phyloP scores from a whole-genome alignment of 2,888 invertebrate species.

The Melikaiella ostensackeni region DNA sequence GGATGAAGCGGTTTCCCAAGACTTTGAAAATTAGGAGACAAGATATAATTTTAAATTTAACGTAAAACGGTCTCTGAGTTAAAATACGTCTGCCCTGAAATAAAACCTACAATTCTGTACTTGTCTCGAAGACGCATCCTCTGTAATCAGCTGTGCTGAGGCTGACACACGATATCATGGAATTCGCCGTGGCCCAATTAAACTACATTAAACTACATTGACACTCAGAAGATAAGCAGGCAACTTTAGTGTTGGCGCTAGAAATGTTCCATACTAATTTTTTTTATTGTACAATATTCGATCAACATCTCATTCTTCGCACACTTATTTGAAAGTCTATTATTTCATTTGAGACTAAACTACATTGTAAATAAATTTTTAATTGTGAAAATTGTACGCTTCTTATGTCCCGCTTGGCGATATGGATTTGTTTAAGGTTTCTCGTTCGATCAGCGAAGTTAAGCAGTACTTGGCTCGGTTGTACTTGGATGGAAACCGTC shows the following conservation, averaged over 20 bases:
- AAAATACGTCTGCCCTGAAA: slow-evolving; percentile 29
- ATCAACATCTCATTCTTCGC: not conserved
- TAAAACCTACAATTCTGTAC: slow-evolving; percentile 40
- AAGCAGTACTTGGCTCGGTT: too few species aligned
- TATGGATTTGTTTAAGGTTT: too few species aligned
- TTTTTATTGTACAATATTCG: not conserved
- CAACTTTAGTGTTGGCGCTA: not conserved
- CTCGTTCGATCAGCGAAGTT: too few species aligned
- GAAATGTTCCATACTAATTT: slow-evolving; percentile 4
- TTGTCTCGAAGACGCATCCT: slow-evolving; percentile 37
- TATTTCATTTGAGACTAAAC: too few species aligned
- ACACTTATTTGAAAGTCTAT: too few species aligned
- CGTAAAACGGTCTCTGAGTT: slow-evolving; percentile 26
- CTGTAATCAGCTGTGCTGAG: slow-evolving; percentile 30
- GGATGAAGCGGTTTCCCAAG: slow-evolving; percentile 22
- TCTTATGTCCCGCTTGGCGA: too few species aligned
- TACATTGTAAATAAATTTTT: too few species aligned
- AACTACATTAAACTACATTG: slow-evolving; percentile 37
- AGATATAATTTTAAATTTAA: slow-evolving; percentile 36
- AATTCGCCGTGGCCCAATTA: slow-evolving; percentile 37
- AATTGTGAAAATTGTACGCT: too few species aligned
- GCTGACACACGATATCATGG: slow-evolving; percentile 39
- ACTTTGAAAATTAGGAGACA: slow-evolving; percentile 19
- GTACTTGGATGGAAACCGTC: too few species aligned
- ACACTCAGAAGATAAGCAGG: not conserved